Conservation (phyloP, 1,140 invertebrate genomes). For the Thalassaphorura encarpata region DNA sequence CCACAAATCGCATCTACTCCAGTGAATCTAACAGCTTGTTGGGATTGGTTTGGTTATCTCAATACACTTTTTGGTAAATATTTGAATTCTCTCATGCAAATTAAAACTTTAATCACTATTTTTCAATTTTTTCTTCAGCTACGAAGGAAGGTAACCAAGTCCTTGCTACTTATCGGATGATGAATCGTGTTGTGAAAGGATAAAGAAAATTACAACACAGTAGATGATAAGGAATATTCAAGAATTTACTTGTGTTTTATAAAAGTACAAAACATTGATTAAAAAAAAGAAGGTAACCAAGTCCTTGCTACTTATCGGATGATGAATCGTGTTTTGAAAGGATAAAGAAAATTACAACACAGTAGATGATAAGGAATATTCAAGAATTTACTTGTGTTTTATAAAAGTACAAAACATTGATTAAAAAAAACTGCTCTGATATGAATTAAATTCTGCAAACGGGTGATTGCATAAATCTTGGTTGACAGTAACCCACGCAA, state of each 20-base stretch:
- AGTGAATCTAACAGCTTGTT: constrained; percentile 38
- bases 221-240: too few species aligned
- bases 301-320: constrained; percentile 24
- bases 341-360: too few species aligned
- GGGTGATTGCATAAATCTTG: too few species aligned
- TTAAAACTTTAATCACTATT: background rate
- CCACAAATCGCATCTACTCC: constrained; percentile 36
- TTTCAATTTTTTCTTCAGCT: constrained; percentile 8
- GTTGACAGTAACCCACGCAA: too few species aligned
- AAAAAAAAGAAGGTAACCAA: constrained; percentile 26
- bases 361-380: too few species aligned
- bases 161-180: constrained; percentile 25
- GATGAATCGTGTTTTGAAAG: constrained; percentile 22
- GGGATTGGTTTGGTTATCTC: constrained; percentile 38
- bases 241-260: too few species aligned
- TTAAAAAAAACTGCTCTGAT: too few species aligned
- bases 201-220: too few species aligned
- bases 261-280: too few species aligned
- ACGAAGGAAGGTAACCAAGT: constrained; percentile 27
- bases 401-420: too few species aligned
- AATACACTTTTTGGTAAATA: constrained; percentile 24
- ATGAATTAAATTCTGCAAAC: too few species aligned
- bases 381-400: too few species aligned
- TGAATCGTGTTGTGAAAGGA: constrained; percentile 20
- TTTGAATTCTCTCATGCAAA: background rate